phyloP scores from a whole-genome alignment of 2,797 vertebrate genomes.

The Bufotes viridis region DNA sequence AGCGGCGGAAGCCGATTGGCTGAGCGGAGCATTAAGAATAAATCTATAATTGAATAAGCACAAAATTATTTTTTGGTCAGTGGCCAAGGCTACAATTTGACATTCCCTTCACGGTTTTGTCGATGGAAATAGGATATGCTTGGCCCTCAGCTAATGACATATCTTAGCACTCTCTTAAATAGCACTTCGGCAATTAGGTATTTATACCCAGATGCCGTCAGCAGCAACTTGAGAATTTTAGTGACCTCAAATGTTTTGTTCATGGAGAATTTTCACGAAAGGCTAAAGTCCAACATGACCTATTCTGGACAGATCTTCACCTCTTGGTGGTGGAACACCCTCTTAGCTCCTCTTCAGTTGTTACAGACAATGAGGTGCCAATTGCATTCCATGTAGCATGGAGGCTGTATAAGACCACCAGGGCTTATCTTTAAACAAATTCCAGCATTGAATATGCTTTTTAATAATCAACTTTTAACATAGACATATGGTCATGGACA shows the following conservation, averaged over 20 bases:
- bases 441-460: not conserved
- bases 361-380: not conserved
- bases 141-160: conserved; percentile 19
- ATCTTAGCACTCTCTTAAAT: conserved; percentile 38
- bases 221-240: not conserved
- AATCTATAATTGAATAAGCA: conserved; percentile 43
- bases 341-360: not conserved
- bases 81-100: conserved; percentile 29
- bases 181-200: conserved; percentile 10
- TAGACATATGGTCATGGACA: no score
- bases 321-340: not conserved
- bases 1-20: not conserved
- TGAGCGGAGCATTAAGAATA: conserved; percentile 28
- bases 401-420: not conserved
- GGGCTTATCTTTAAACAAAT: not conserved
- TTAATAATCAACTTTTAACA: not conserved
- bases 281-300: not conserved
- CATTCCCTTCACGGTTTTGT: conserved; percentile 7
- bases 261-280: not conserved
- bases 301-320: not conserved
- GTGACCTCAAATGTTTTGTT: not conserved
- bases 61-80: conserved; percentile 42
- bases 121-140: conserved; percentile 31
- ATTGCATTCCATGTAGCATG: not conserved
- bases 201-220: not conserved